Percentiles rank a stretch among this genome's conserved stretches.
Conservation (phyloP, 2,888 invertebrate genomes). For the Campoplex capitator region DNA sequence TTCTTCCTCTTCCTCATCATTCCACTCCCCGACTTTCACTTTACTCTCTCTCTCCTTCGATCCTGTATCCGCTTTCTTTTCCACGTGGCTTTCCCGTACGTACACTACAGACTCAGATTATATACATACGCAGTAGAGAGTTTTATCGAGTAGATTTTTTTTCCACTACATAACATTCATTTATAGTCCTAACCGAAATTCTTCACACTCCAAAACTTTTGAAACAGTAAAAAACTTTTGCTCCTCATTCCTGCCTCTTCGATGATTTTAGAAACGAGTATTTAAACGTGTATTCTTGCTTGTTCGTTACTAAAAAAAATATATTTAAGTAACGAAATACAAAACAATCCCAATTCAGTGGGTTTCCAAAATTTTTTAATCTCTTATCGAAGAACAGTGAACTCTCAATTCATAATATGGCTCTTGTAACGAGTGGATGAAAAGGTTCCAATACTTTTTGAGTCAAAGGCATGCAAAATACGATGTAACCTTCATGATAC, state of each 20-base stretch:
- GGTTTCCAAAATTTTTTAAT: too few species aligned
- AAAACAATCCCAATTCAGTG: too few species aligned
- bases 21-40: conserved; percentile 20
- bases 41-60: conserved; percentile 35
- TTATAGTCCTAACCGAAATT: background rate
- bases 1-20: conserved; percentile 31
- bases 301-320: background rate
- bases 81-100: conserved; percentile 45
- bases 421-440: background rate
- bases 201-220: background rate
- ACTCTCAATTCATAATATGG: background rate
- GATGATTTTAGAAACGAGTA: background rate
- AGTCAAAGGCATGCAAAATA: background rate
- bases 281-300: background rate
- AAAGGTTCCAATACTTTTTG: background rate
- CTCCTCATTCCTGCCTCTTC: background rate
- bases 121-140: background rate
- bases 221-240: background rate
- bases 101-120: background rate
- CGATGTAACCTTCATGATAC: background rate
- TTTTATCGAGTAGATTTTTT: conserved; percentile 21
- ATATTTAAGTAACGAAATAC: background rate
- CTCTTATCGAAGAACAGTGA: too few species aligned
- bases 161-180: conserved; percentile 6
- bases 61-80: conserved; percentile 34